phyloP scores from a whole-genome alignment of 2,113 vertebrate genomes.

The Mesoclemmys tuberculata region DNA sequence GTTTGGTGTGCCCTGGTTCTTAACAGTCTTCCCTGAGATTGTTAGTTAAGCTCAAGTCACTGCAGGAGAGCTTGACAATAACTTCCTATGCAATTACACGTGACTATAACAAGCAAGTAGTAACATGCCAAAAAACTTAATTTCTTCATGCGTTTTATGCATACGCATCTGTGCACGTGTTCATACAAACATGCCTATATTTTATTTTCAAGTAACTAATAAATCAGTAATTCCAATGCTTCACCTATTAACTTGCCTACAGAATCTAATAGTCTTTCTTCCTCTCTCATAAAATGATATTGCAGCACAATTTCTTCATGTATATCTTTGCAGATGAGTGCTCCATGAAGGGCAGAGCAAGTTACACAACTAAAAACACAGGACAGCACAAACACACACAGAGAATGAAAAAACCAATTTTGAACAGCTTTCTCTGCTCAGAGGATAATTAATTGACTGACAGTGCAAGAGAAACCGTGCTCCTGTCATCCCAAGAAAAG shows the following conservation, averaged over 20 bases:
- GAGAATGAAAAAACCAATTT: constrained; percentile 19
- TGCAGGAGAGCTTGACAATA: not conserved
- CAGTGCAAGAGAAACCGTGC: constrained; percentile 19
- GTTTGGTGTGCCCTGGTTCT: not conserved
- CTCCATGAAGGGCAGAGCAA: not conserved
- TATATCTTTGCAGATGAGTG: constrained; percentile 29
- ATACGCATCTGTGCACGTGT: not conserved
- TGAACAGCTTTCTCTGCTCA: constrained; percentile 8
- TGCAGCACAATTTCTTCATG: not conserved
- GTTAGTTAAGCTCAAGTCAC: not conserved
- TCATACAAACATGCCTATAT: not conserved
- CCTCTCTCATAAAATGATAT: constrained; percentile 31
- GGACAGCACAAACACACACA: not conserved
- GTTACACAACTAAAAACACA: constrained; percentile 32
- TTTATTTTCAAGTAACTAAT: not conserved
- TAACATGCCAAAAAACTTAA: not conserved
- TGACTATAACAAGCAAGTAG: not conserved
- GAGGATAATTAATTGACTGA: constrained; percentile 18
- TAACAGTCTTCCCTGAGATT: not conserved
- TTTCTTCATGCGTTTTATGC: not conserved
- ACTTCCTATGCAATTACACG: not conserved
- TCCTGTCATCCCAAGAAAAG: not conserved
- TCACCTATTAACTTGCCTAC: constrained; percentile 16
- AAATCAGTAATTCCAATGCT: not conserved
- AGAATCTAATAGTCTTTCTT: not conserved